Base-by-base conservation (phyloP, 1,140 invertebrate genomes). In the Drosophila sechellia region DNA sequence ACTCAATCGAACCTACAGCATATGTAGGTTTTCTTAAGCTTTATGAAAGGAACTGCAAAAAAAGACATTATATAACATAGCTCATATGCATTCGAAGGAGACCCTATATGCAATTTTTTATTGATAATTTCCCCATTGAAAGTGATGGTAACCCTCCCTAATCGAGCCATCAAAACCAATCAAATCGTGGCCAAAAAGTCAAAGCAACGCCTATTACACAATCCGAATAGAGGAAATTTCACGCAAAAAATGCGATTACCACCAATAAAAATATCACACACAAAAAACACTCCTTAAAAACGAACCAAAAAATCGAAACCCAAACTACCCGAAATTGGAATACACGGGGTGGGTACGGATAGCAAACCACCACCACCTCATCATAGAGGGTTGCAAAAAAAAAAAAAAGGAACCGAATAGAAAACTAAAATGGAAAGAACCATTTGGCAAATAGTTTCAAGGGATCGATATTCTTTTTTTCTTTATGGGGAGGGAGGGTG, bases 181-280 rank as follows among this genome's bases (percentile, higher is more conserved):
- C 69, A 85, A 81, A 85, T 63, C 60, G 42, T 43, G 57, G 56
- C 46, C 61, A 59, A 66, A 64, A 84, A 87, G 84, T 84, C 84
- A 89, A 66, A 77, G 42, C 45, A 77, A 76, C 79, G 79, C 76
- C 79, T 79, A 69, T 83, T 81, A 17, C 64, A 63, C 59, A 86
- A 87, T 77, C 34, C 25, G 8, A 59, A 48, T 40, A 45, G 50
- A 56, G 49, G 20, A 45, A 85, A 77, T 87, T 83, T 63, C 57
- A 87, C 66, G 84, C 76, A 61, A 87, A 87, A 87, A 89, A 89
- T 59, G 31, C 54, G 48, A 83, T 83, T 53, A 76, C 75, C 42
- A 63, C 83, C 83, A 86, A 86, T 86, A 83, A 86, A 86, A 87
- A 87, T 59, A 81, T 75, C 59, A 40, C 48, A 40, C 48, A 76